These are phyloP conservation scores for Shargacucullia verbasci DNA, from an alignment of 2,888 invertebrate genomes.

Conservation along the genomic window DNA sequence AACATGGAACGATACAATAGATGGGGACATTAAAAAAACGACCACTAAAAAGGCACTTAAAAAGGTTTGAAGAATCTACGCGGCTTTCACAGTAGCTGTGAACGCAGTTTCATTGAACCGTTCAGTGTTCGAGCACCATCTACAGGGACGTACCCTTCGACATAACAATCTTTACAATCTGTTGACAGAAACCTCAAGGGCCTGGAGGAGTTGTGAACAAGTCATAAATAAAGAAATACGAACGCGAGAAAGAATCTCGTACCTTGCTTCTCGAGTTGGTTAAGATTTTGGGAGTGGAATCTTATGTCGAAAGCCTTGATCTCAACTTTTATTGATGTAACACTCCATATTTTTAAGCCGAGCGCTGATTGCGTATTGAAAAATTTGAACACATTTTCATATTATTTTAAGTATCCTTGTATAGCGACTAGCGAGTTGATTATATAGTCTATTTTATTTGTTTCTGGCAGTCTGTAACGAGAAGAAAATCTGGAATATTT, in stretches of 20 bases:
- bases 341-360: constrained; percentile 28
- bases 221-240: constrained; percentile 51
- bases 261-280: constrained; percentile 30
- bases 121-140: constrained; percentile 55
- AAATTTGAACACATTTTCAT: constrained; percentile 5
- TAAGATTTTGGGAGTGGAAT: constrained; percentile 37
- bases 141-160: constrained; percentile 35
- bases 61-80: constrained; percentile 53
- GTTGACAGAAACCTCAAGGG: constrained; percentile 47
- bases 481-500: too few relatives aligned
- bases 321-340: constrained; percentile 38
- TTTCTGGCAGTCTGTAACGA: too few relatives aligned
- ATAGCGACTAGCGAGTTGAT: too few relatives aligned
- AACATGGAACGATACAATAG: constrained; percentile 28
- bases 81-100: constrained; percentile 49
- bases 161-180: constrained; percentile 49
- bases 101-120: constrained; percentile 64
- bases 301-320: constrained; percentile 29
- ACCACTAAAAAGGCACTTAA: constrained; percentile 53
- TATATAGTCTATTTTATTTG: too few relatives aligned
- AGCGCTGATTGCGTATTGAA: constrained; percentile 14
- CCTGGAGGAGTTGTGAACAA: constrained; percentile 41
- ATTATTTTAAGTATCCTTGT: neutral
- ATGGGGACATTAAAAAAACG: constrained; percentile 50
- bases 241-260: constrained; percentile 31